phyloP scores from a whole-genome alignment of 2,113 vertebrate genomes.

The Pelecanus crispus region DNA sequence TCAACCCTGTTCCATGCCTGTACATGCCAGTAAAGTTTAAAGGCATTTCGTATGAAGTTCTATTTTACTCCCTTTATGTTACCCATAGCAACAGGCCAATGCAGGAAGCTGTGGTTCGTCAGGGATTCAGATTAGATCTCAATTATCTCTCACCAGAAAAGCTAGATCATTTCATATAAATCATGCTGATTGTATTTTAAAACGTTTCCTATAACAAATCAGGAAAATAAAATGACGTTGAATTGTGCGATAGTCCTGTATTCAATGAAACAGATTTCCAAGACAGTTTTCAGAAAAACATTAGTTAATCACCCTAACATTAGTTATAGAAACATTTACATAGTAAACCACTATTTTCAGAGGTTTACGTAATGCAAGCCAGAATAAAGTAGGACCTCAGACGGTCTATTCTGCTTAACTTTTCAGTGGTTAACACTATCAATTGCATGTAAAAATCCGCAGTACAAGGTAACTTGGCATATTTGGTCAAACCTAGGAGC shows the following conservation, averaged over 20 bases:
- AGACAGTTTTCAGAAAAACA: slow-evolving; percentile 19
- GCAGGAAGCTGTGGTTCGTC: slow-evolving; percentile 72
- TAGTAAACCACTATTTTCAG: slow-evolving; percentile 56
- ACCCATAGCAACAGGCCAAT: slow-evolving; percentile 76
- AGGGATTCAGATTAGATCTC: slow-evolving; percentile 69
- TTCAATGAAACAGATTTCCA: slow-evolving; percentile 48
- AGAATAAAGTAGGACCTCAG: not conserved
- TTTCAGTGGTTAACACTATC: not conserved
- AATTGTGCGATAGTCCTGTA: slow-evolving; percentile 4
- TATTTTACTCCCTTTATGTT: slow-evolving; percentile 70
- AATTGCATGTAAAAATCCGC: not conserved
- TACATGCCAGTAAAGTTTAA: slow-evolving; percentile 79
- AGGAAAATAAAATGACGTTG: not conserved
- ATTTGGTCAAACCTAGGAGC: not conserved
- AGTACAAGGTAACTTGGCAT: not conserved
- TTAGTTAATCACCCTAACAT: slow-evolving; percentile 33
- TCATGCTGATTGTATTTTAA: slow-evolving; percentile 57
- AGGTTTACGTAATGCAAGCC: slow-evolving; percentile 41
- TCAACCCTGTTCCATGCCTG: slow-evolving; percentile 70
- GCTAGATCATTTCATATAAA: slow-evolving; percentile 60
- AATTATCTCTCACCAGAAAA: slow-evolving; percentile 63
- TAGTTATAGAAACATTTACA: slow-evolving; percentile 48
- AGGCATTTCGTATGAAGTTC: slow-evolving; percentile 70
- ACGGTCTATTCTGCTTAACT: not conserved
- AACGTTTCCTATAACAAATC: slow-evolving; percentile 57